Percentiles rank a stretch among this genome's conserved stretches.
Evolutionary conservation across 2,113 vertebrate genomes (phyloP).

Genomic region (Lampris incognitus): DNA sequence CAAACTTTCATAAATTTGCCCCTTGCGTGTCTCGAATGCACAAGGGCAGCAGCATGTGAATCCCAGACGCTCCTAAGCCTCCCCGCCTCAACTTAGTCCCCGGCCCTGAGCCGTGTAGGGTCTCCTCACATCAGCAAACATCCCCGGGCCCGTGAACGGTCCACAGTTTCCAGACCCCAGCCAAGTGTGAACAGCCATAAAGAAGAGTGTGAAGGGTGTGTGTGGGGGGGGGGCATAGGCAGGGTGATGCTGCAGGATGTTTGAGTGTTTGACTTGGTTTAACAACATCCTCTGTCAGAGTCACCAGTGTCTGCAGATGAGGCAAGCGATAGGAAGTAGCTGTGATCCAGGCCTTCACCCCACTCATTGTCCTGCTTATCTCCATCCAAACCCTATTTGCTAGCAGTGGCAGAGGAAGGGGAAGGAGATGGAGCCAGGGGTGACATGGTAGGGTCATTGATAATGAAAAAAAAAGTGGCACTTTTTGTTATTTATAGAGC

Average conservation of each 20-base stretch:
- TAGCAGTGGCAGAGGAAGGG: slow-evolving; percentile 67
- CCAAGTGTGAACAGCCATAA: slow-evolving; percentile 70
- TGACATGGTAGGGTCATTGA: slow-evolving; percentile 28
- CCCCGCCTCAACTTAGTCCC: neutral
- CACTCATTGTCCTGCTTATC: slow-evolving; percentile 80
- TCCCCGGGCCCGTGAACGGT: slow-evolving; percentile 38
- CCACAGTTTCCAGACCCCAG: slow-evolving; percentile 35
- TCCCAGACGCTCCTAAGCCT: neutral
- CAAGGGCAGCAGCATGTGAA: neutral
- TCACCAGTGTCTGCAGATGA: slow-evolving; percentile 79
- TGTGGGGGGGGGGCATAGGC: slow-evolving; percentile 30
- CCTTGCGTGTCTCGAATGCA: neutral
- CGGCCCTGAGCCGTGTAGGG: neutral
- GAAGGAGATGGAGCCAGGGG: slow-evolving; percentile 48
- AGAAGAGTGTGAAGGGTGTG: slow-evolving; percentile 31
- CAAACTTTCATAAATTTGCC: neutral
- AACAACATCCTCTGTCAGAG: slow-evolving; percentile 85
- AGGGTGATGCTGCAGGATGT: slow-evolving; percentile 81
- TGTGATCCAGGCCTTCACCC: slow-evolving; percentile 70
- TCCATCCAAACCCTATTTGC: slow-evolving; percentile 68
- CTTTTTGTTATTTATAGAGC: slow-evolving; percentile 56
- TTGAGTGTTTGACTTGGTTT: slow-evolving; percentile 84
- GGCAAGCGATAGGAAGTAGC: slow-evolving; percentile 77
- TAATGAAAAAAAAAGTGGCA: slow-evolving; percentile 55
- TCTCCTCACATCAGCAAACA: slow-evolving; percentile 19